These are phyloP conservation scores for Catostomus latipinnis DNA, from an alignment of 2,797 vertebrate species.

Conservation along the genomic window DNA sequence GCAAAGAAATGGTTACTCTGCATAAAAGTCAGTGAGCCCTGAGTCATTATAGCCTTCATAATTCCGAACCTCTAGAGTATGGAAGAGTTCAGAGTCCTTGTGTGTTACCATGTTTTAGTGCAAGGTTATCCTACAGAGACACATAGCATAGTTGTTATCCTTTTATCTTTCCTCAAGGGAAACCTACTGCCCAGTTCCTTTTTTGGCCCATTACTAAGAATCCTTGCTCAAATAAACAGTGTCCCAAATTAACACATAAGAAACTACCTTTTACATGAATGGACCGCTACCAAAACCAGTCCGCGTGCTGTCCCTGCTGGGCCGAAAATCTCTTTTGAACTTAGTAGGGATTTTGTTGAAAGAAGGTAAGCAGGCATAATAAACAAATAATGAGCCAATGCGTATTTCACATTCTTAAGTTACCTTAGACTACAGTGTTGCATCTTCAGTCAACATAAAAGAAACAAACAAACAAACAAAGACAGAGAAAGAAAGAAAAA, in stretches of 20 bases:
- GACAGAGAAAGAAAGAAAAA: too few species aligned
- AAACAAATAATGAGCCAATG: constrained; percentile 62
- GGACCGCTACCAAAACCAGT: constrained; percentile 36
- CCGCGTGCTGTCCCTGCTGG: constrained; percentile 53
- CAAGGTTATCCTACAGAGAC: constrained; percentile 37
- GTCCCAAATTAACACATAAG: constrained; percentile 65
- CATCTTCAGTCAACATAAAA: neutral
- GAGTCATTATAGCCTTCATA: constrained; percentile 48
- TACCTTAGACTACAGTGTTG: neutral
- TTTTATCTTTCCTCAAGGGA: constrained; percentile 30
- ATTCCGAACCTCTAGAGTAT: constrained; percentile 45
- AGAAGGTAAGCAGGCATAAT: constrained; percentile 29
- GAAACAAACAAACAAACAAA: neutral
- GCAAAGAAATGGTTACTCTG: constrained; percentile 60
- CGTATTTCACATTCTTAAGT: constrained; percentile 18
- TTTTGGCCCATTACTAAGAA: constrained; percentile 36
- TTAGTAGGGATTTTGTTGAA: constrained; percentile 63
- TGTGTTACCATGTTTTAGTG: constrained; percentile 31
- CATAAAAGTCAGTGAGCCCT: constrained; percentile 54
- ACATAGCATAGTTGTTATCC: constrained; percentile 3
- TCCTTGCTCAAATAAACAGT: constrained; percentile 54
- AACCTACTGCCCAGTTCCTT: constrained; percentile 1
- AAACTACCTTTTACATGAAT: constrained; percentile 56
- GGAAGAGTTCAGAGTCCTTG: constrained; percentile 27
- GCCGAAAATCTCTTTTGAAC: constrained; percentile 59